These are phyloP conservation scores for Saturnia japonica DNA, from an alignment of 2,888 invertebrate species.

Conservation along the genomic window DNA sequence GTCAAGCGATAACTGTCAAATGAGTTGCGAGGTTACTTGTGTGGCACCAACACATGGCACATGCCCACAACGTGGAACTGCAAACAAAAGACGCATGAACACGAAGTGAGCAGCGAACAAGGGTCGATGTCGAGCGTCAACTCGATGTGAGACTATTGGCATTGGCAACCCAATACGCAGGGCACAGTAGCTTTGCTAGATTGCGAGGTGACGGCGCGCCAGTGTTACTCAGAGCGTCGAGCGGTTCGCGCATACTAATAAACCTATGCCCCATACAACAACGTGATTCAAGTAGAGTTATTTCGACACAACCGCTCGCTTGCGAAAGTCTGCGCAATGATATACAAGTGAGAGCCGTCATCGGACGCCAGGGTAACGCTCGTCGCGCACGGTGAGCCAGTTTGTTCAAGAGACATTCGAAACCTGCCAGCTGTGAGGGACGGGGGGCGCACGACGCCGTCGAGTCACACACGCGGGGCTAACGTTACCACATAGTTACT, in stretches of 20 bases:
- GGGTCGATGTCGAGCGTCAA: slow-evolving; percentile 45
- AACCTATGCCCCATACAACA: slow-evolving; percentile 53
- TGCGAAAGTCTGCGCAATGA: slow-evolving; percentile 82
- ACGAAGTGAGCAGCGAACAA: slow-evolving; percentile 62
- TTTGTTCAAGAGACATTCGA: slow-evolving; percentile 74
- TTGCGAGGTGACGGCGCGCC: slow-evolving; percentile 29
- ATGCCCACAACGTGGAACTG: slow-evolving; percentile 21
- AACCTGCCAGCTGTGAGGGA: slow-evolving; percentile 71
- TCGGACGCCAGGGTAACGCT: slow-evolving; percentile 75
- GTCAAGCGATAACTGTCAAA: neutral
- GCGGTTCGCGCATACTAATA: slow-evolving; percentile 35
- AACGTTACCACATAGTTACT: slow-evolving; percentile 67
- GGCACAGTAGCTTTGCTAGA: slow-evolving; percentile 4
- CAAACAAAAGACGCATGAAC: slow-evolving; percentile 30
- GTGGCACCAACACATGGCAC: slow-evolving; percentile 13
- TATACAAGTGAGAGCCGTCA: slow-evolving; percentile 80
- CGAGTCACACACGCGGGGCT: slow-evolving; percentile 74
- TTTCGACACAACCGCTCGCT: slow-evolving; percentile 77
- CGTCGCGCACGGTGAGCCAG: slow-evolving; percentile 79
- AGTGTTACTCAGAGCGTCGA: slow-evolving; percentile 43
- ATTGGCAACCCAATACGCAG: slow-evolving; percentile 33
- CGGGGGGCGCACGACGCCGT: slow-evolving; percentile 78
- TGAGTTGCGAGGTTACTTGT: neutral
- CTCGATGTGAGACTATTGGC: neutral
- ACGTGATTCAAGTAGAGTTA: slow-evolving; percentile 66